Evolutionary conservation across 2,113 vertebrate species (phyloP).

Genomic region (Elaphurus davidianus): DNA sequence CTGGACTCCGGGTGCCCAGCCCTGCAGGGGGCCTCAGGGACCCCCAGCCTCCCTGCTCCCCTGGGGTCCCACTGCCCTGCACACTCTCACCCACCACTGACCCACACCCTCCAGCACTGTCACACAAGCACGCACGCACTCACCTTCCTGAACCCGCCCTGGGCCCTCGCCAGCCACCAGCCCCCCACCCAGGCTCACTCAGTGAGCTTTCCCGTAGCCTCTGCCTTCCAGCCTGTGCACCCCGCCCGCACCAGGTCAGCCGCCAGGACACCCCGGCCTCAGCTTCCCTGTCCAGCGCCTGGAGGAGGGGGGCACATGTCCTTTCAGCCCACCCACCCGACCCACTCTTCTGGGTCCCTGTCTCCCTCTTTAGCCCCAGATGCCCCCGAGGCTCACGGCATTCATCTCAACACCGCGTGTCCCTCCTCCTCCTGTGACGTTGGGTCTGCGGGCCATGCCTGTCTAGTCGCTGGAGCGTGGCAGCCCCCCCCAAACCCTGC

Average conservation of each 20-base stretch:
- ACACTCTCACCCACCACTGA: not conserved
- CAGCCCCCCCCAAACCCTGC: not conserved
- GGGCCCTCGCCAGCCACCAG: not conserved
- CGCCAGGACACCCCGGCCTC: not conserved
- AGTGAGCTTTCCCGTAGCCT: not conserved
- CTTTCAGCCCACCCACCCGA: no score
- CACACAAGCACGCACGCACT: not conserved
- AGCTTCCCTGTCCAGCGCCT: accelerated
- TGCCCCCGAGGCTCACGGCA: not conserved
- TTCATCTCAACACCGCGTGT: not conserved
- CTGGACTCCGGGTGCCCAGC: accelerated
- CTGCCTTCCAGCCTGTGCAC: not conserved
- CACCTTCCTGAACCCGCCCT: not conserved
- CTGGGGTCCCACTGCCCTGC: not conserved
- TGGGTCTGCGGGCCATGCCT: not conserved
- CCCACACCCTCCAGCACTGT: accelerated
- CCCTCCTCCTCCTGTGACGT: accelerated
- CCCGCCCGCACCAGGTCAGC: not conserved
- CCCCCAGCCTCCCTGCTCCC: no score
- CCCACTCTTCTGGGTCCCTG: not conserved
- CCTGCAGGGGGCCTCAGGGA: no score
- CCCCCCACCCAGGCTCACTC: accelerated
- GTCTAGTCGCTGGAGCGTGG: not conserved
- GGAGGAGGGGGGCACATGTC: no score
- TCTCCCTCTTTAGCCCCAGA: not conserved